Evolutionary conservation across 2,113 vertebrate species (phyloP).

Genomic region (Tragelaphus buxtoni): DNA sequence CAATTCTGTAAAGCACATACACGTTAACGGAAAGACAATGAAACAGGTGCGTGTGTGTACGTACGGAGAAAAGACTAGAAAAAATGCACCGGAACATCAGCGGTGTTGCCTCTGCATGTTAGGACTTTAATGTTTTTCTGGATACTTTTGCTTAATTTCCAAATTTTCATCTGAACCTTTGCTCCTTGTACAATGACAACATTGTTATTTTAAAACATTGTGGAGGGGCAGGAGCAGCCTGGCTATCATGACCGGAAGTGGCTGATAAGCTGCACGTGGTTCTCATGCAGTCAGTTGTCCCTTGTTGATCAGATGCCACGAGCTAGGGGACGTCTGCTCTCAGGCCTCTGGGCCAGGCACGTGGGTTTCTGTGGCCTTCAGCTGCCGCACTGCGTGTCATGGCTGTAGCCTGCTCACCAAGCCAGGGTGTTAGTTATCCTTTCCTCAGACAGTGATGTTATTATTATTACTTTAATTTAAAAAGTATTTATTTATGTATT

Average conservation of each 20-base stretch:
- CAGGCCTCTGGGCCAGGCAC: neutral
- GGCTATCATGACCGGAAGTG: neutral
- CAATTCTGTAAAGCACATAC: neutral
- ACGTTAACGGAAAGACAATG: neutral
- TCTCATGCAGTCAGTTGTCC: rapidly evolving
- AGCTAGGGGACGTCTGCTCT: neutral
- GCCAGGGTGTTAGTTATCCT: neutral
- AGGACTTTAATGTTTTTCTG: neutral
- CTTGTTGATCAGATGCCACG: rapidly evolving
- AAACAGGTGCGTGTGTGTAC: rapidly evolving
- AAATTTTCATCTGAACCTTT: neutral
- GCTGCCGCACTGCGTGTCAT: rapidly evolving
- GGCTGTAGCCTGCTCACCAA: neutral
- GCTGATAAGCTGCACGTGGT: rapidly evolving
- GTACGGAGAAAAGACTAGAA: neutral
- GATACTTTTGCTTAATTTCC: neutral
- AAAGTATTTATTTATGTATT: neutral
- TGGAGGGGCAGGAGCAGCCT: neutral
- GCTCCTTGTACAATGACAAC: neutral
- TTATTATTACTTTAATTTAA: neutral
- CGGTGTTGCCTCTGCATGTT: neutral
- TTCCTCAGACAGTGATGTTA: neutral
- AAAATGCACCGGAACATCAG: neutral
- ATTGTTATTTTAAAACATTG: neutral
- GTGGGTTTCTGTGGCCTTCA: neutral